phyloP scores from a whole-genome alignment of 1,140 invertebrate genomes.

The Diachasmimorpha longicaudata region DNA sequence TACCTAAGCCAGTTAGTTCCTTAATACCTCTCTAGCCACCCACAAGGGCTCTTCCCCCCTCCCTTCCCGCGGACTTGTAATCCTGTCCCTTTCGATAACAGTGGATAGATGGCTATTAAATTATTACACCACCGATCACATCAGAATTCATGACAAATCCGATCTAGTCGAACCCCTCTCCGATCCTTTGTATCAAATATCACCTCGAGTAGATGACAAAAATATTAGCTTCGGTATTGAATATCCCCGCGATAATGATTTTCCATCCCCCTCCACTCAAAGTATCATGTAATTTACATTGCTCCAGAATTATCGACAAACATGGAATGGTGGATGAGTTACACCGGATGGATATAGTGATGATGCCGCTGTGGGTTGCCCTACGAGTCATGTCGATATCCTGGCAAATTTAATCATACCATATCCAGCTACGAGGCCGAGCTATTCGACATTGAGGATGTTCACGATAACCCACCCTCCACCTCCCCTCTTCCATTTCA shows the following conservation, averaged over 20 bases:
- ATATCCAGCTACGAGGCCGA: constrained; percentile 33
- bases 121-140: constrained; percentile 58
- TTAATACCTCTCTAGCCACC: constrained; percentile 51
- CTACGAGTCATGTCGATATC: constrained; percentile 49
- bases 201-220: neutral
- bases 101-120: constrained; percentile 58
- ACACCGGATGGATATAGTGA: neutral
- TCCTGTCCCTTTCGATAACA: constrained; percentile 48
- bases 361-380: constrained; percentile 1
- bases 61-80: constrained; percentile 34
- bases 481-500: neutral
- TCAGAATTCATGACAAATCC: constrained; percentile 62
- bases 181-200: constrained; percentile 23
- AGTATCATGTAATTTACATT: neutral
- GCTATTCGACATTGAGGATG: neutral
- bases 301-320: neutral
- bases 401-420: constrained; percentile 53
- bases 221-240: neutral
- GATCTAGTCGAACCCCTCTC: constrained; percentile 39
- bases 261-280: neutral
- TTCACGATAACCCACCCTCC: neutral
- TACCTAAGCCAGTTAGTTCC: constrained; percentile 59
- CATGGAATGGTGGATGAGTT: neutral
- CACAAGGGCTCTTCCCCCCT: constrained; percentile 37
- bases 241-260: neutral